A percentile compares a stretch with the other conserved stretches of the same genome.
phyloP scores from a whole-genome alignment of 2,888 invertebrate species.

The Agrochola litura region DNA sequence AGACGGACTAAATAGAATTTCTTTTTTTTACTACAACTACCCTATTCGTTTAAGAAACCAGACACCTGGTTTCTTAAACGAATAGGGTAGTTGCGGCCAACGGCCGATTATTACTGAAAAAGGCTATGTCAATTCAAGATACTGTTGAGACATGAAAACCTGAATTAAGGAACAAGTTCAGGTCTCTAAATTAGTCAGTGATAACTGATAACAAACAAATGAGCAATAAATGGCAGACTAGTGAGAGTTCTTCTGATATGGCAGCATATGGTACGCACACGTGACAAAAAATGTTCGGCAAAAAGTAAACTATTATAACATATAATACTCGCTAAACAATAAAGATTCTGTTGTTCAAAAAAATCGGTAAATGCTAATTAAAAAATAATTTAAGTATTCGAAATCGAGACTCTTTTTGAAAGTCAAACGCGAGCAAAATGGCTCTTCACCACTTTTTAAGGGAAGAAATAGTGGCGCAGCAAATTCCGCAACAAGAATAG shows the following conservation, averaged over 20 bases:
- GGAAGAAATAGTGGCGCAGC: not conserved
- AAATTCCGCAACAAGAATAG: not conserved
- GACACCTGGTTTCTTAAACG: no score
- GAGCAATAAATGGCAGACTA: not conserved
- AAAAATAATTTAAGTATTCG: not conserved
- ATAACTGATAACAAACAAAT: not conserved
- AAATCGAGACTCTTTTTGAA: not conserved
- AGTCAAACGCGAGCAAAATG: not conserved
- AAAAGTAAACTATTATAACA: not conserved
- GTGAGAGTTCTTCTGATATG: not conserved
- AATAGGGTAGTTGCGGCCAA: no score
- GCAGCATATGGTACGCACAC: not conserved
- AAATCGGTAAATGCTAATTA: not conserved
- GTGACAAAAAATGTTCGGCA: not conserved
- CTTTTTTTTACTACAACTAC: no score
- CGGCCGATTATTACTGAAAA: not conserved
- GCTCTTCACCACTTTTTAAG: not conserved
- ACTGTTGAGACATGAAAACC: not conserved
- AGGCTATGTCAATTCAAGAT: not conserved
- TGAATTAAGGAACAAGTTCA: not conserved
- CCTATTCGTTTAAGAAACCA: not conserved
- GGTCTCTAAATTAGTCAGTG: not conserved
- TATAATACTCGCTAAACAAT: not conserved
- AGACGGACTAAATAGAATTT: no score
- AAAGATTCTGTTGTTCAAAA: not conserved